phyloP scores from a whole-genome alignment of 92 coral and sea anemone genomes.

The Paramuricea clavata region DNA sequence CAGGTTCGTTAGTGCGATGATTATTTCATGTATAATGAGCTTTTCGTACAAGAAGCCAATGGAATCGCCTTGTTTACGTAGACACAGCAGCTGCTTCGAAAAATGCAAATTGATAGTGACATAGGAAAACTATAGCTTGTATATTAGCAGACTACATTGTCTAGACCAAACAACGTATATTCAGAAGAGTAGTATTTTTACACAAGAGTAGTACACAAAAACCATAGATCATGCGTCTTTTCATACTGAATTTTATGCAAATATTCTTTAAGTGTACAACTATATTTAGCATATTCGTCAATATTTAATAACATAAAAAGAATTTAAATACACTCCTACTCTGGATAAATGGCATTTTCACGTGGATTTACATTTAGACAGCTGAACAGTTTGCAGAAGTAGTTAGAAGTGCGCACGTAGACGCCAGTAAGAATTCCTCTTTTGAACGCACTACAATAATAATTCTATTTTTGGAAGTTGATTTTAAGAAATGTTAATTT shows the following conservation, averaged over 20 bases:
- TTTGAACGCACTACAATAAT: no score
- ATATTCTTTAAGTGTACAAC: not conserved
- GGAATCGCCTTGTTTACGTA: slow-evolving; percentile 14
- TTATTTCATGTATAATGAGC: slow-evolving; percentile 32
- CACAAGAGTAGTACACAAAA: not conserved
- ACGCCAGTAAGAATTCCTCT: no score
- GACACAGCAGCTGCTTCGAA: slow-evolving; percentile 39
- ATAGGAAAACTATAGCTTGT: not conserved
- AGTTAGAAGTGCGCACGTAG: not conserved
- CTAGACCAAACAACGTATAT: not conserved
- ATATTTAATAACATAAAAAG: not conserved
- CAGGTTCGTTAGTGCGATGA: slow-evolving; percentile 3
- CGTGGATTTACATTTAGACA: not conserved
- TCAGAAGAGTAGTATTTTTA: not conserved
- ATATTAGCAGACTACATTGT: not conserved
- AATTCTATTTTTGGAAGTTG: not conserved
- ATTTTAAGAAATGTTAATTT: no score
- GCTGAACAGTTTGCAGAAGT: not conserved
- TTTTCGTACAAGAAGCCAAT: slow-evolving; percentile 23
- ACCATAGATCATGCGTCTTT: not conserved
- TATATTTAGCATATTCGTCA: not conserved
- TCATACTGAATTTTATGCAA: not conserved
- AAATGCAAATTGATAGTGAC: slow-evolving; percentile 31
- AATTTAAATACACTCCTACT: not conserved
- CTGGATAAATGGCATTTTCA: not conserved